Base-by-base conservation (phyloP, 2,113 vertebrate species). In the Nothobranchius kuhntae region DNA sequence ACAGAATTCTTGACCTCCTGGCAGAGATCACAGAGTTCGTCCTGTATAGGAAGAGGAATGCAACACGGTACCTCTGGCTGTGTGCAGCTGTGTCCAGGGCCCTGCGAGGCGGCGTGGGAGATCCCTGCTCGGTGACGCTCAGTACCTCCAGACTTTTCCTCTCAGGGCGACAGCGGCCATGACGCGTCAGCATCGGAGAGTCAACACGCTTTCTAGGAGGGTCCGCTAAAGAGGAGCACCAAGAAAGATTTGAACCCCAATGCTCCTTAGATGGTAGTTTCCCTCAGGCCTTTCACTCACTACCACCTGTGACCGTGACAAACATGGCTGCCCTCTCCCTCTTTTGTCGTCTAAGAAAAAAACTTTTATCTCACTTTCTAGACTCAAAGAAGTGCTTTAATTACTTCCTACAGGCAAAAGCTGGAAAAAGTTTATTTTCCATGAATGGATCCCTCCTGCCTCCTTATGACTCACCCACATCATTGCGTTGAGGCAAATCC, bases 141-240 rank as follows among this genome's bases (percentile, higher is more conserved):
- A 97, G 89, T 17, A 96, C 95, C 86, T 97, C 96, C 88, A 97
- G 93, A 78, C 95, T 96, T 83, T 96, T 97, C 85, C 96, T 92
- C 84, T 97, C 96, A 0, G 95, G 95, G 53, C 96, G 91, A 35
- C 94, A 93, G 69, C 95, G 96, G 45, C 95, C 96, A 0, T 96
- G 95, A 13, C 95, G 93, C 26, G 93, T 95, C 82, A 97, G 80
- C 96, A 97, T 95, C 1, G 95, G 95, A 0, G 95, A 97, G 81
- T 97, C 96, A 7, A 97, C 96, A 0, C 96, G 93, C 87, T 97
- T 97, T 68, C 96, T 89, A 13, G 96, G 96, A n/a, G 95, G 96
- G 78, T 97, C 96, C 92, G 86, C 72, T 82, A 57, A 42, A 6
- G 17, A 24, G 21, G 12, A 13, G 1, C 30, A 47, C 0, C 11